These are phyloP conservation scores for Lutjanus argentimaculatus DNA, from an alignment of 2,797 vertebrate genomes.

Conservation along the genomic window DNA sequence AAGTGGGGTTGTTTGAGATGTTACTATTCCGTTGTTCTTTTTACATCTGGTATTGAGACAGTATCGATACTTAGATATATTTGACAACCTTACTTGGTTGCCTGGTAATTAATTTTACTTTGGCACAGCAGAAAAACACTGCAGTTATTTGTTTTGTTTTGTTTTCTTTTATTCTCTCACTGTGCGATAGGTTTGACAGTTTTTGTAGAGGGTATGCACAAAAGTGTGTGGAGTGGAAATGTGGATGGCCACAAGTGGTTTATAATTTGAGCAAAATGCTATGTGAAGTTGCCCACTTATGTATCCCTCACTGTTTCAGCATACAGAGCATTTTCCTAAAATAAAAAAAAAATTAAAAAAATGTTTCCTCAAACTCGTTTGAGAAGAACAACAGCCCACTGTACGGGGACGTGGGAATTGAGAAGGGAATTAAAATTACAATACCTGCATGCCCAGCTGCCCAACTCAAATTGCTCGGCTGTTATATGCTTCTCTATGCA, in stretches of 20 bases:
- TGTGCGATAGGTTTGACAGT: conserved; percentile 29
- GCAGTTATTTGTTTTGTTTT: conserved; percentile 27
- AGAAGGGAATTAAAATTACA: conserved; percentile 81
- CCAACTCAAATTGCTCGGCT: conserved; percentile 80
- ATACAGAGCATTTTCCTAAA: conserved; percentile 32
- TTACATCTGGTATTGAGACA: no score
- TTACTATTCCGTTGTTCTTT: no score
- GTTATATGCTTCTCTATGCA: conserved; percentile 79
- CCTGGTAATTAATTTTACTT: conserved; percentile 37
- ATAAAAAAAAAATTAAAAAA: conserved; percentile 26
- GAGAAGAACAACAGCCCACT: conserved; percentile 73
- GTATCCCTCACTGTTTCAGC: conserved; percentile 48
- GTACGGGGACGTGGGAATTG: conserved; percentile 73
- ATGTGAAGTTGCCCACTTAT: conserved; percentile 30
- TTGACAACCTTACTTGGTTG: not conserved
- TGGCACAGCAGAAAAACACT: conserved; percentile 12
- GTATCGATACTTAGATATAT: no score
- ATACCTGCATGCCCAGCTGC: conserved; percentile 83
- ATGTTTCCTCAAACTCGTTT: conserved; percentile 61
- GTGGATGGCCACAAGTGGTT: conserved; percentile 48
- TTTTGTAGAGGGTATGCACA: conserved; percentile 20
- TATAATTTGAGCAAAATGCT: conserved; percentile 45
- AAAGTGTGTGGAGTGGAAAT: conserved; percentile 17
- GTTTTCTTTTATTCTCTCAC: conserved; percentile 11
- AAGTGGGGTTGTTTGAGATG: no score